Conservation (phyloP, 1,140 invertebrate species). For the Pseudomyrmex cubaensis region DNA sequence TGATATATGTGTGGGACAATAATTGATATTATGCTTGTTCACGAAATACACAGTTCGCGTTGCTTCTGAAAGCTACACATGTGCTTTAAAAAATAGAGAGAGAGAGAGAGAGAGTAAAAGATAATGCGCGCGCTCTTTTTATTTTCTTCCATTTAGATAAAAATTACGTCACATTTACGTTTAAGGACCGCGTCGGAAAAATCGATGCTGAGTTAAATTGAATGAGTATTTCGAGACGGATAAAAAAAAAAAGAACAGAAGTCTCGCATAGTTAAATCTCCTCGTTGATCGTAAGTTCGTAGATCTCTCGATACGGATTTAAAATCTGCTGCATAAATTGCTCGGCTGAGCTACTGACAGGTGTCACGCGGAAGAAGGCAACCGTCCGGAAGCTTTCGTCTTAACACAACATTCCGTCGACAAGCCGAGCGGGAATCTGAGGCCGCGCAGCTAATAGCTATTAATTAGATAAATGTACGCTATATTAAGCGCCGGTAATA, state of each 20-base stretch:
- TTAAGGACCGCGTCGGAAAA: not conserved
- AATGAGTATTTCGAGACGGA: not conserved
- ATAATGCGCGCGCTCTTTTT: too few species aligned
- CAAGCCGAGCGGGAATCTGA: slow-evolving; percentile 57
- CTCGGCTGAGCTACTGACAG: slow-evolving; percentile 39
- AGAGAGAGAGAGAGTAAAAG: too few species aligned
- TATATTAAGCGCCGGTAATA: slow-evolving; percentile 75
- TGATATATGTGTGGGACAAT: slow-evolving; percentile 23
- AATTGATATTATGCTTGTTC: slow-evolving; percentile 25
- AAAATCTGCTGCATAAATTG: slow-evolving; percentile 12
- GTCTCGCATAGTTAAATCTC: not conserved
- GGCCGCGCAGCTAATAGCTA: slow-evolving; percentile 76
- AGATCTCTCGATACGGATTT: not conserved
- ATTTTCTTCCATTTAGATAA: too few species aligned
- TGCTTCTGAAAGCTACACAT: not conserved
- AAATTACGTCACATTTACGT: too few species aligned
- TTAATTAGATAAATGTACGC: slow-evolving; percentile 80
- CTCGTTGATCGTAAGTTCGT: not conserved
- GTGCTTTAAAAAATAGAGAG: not conserved
- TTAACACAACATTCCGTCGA: slow-evolving; percentile 27
- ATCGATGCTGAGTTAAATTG: not conserved
- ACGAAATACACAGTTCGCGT: not conserved
- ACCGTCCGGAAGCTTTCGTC: slow-evolving; percentile 47
- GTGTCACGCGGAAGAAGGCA: slow-evolving; percentile 45
- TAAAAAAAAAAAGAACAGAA: not conserved